phyloP scores from a whole-genome alignment of 2,797 vertebrate genomes.

The Philypnodon macrostomus region DNA sequence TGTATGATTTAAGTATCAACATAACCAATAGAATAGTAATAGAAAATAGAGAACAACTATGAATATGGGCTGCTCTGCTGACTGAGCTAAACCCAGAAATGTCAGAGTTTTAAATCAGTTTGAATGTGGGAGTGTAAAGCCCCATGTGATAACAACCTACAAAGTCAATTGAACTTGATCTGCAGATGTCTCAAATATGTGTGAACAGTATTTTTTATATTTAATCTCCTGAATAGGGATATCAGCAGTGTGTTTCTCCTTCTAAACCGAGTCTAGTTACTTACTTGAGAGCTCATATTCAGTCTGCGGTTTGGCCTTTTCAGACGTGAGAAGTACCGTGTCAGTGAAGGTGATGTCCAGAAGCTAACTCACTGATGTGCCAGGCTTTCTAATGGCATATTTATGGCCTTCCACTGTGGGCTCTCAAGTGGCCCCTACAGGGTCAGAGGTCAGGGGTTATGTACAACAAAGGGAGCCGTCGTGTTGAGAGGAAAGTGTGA shows the following conservation, averaged over 20 bases:
- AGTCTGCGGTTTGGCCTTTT: slow-evolving; percentile 17
- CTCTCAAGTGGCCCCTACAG: slow-evolving; percentile 26
- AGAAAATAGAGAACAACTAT: no score
- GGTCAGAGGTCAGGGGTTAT: slow-evolving; percentile 41
- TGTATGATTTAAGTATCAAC: no score
- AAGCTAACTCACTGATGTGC: slow-evolving; percentile 22
- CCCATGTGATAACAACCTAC: slow-evolving; percentile 7
- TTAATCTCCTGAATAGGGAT: not conserved
- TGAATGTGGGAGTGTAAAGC: not conserved
- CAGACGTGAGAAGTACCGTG: not conserved
- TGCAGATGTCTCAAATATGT: slow-evolving; percentile 8
- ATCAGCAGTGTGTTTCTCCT: slow-evolving; percentile 4
- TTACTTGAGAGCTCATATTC: not conserved
- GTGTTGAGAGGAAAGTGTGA: slow-evolving; percentile 34
- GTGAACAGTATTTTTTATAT: slow-evolving; percentile 4
- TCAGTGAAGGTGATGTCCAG: slow-evolving; percentile 24
- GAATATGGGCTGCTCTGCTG: no score
- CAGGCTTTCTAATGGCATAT: slow-evolving; percentile 36
- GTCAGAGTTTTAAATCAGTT: not conserved
- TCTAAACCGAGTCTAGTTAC: slow-evolving; percentile 2
- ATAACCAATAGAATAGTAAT: no score
- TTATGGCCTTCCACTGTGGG: slow-evolving; percentile 32
- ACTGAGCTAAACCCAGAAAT: no score
- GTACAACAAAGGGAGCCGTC: slow-evolving; percentile 20
- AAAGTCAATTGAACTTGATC: slow-evolving; percentile 6